These are phyloP conservation scores for Actenoides hombroni DNA, from an alignment of 2,113 vertebrate genomes.

Conservation along the genomic window DNA sequence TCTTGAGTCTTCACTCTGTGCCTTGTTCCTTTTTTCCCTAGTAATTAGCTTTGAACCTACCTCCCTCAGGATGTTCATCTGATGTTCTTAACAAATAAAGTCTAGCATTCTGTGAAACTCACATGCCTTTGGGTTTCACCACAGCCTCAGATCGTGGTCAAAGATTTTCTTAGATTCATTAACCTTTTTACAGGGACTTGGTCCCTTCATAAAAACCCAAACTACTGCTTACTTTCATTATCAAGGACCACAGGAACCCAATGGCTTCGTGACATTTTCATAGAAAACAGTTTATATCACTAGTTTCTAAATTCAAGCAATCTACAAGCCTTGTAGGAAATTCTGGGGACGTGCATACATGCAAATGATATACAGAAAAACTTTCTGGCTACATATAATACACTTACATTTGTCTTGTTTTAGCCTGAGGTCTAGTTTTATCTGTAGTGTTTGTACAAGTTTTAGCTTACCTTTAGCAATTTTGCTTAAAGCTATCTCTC, in stretches of 20 bases:
- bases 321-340: conserved; percentile 12
- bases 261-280: conserved; percentile 26
- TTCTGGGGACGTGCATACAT: background rate
- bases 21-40: background rate
- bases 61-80: background rate
- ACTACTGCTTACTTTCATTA: background rate
- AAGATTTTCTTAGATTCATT: conserved; percentile 16
- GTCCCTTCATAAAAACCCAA: background rate
- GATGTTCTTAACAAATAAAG: background rate
- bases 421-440: conserved; percentile 40
- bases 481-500: background rate
- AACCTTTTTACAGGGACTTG: background rate
- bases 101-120: background rate
- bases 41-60: background rate
- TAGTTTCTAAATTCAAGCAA: background rate
- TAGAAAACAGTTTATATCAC: background rate
- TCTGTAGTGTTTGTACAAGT: conserved; percentile 6
- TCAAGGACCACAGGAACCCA: conserved; percentile 4
- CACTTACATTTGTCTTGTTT: background rate
- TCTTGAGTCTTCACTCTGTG: background rate
- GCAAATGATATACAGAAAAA: conserved; percentile 28
- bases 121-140: background rate
- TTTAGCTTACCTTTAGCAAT: conserved; percentile 18
- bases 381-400: background rate
- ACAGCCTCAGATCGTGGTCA: background rate